phyloP scores from a whole-genome alignment of 2,113 vertebrate genomes.

The Syngnathus floridae region DNA sequence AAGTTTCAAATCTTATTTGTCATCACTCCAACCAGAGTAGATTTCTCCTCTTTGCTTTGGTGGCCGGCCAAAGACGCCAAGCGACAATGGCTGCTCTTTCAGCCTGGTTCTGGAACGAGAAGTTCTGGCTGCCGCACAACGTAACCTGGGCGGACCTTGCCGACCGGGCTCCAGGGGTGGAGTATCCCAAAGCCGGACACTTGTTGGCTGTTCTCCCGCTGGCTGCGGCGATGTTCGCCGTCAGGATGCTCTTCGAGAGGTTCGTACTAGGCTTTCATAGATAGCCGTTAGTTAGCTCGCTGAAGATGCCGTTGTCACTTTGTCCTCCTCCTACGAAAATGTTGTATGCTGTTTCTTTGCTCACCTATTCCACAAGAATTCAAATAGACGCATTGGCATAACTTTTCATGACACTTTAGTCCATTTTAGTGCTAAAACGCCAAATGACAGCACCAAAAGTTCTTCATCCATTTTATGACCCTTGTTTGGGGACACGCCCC shows the following conservation, averaged over 20 bases:
- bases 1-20: conserved; percentile 3
- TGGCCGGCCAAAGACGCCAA: conserved; percentile 5
- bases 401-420: not conserved
- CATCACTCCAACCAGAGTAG: not conserved
- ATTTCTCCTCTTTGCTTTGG: not conserved
- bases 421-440: not conserved
- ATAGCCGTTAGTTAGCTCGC: not conserved
- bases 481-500: not conserved
- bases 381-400: not conserved
- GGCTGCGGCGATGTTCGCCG: conserved; percentile 79
- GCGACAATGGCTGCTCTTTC: conserved; percentile 74
- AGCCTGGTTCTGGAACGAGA: conserved; percentile 93
- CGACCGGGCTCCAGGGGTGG: conserved; percentile 72
- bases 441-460: not conserved
- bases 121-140: conserved; percentile 93
- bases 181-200: conserved; percentile 79
- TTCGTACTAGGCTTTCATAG: conserved; percentile 36
- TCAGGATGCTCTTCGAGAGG: conserved; percentile 91
- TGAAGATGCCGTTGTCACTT: too few species aligned
- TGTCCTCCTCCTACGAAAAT: not conserved
- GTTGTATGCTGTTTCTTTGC: too few species aligned
- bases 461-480: not conserved
- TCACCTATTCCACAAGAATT: too few species aligned
- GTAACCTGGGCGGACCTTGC: conserved; percentile 92
- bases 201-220: conserved; percentile 80